Percentiles rank a stretch among this genome's conserved stretches.
phyloP scores from a whole-genome alignment of 2,888 invertebrate genomes.

The Harpalus rubripes region DNA sequence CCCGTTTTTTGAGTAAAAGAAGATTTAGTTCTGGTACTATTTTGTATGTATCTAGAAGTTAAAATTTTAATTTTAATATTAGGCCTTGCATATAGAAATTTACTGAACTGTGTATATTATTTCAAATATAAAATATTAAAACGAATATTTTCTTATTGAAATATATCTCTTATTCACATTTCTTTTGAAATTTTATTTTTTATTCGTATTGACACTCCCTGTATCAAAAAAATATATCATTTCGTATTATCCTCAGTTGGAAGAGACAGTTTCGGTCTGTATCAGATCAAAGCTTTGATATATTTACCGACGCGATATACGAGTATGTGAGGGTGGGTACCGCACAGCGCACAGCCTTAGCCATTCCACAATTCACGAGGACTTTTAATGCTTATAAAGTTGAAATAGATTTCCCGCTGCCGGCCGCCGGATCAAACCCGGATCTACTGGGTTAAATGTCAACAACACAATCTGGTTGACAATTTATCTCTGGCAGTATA shows the following conservation, averaged over 20 bases:
- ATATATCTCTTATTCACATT: neutral
- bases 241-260: constrained; percentile 15
- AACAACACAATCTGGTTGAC: constrained; percentile 7
- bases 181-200: neutral
- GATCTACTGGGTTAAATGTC: constrained; percentile 21
- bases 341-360: neutral
- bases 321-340: neutral
- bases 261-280: constrained; percentile 39
- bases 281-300: constrained; percentile 45
- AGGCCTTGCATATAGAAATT: too few relatives aligned
- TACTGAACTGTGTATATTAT: too few relatives aligned
- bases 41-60: too few relatives aligned
- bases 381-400: constrained; percentile 44
- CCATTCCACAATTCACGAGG: constrained; percentile 6
- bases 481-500: constrained; percentile 8
- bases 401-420: constrained; percentile 11
- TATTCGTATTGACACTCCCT: neutral
- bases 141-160: too few relatives aligned
- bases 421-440: constrained; percentile 11
- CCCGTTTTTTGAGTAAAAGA: too few relatives aligned
- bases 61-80: too few relatives aligned
- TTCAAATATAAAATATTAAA: too few relatives aligned
- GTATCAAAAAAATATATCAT: constrained; percentile 25
- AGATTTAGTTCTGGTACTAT: too few relatives aligned
- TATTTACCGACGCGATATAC: neutral